Conservation (phyloP, 1,140 invertebrate species). For the Habropoda laboriosa region DNA sequence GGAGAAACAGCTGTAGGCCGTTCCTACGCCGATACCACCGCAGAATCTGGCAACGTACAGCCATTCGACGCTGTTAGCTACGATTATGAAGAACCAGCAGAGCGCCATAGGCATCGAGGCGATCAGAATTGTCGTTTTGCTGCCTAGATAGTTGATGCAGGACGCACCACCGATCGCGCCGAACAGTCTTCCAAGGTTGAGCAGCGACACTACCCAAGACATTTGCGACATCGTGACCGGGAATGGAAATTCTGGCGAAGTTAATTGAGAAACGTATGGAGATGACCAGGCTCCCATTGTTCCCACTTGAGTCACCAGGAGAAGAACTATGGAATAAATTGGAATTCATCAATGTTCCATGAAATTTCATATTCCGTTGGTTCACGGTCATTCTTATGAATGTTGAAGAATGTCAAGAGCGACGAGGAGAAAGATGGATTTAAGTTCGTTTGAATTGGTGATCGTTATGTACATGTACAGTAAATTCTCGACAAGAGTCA, state of each 20-base stretch:
- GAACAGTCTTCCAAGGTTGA: slow-evolving; percentile 81
- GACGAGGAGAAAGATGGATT: too few relatives aligned
- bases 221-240: slow-evolving; percentile 83
- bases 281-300: slow-evolving; percentile 81
- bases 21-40: slow-evolving; percentile 86
- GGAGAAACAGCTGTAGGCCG: slow-evolving; percentile 85
- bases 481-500: too few relatives aligned
- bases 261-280: slow-evolving; percentile 81
- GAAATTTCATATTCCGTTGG: not conserved
- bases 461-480: too few relatives aligned
- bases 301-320: slow-evolving; percentile 57
- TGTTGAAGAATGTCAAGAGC: too few relatives aligned
- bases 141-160: slow-evolving; percentile 83
- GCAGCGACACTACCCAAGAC: slow-evolving; percentile 85
- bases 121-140: slow-evolving; percentile 85
- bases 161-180: slow-evolving; percentile 76
- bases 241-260: slow-evolving; percentile 81
- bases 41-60: slow-evolving; percentile 83
- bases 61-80: slow-evolving; percentile 80
- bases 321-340: slow-evolving; percentile 51
- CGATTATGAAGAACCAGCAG: slow-evolving; percentile 85
- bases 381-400: not conserved
- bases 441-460: too few relatives aligned
- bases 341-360: not conserved
- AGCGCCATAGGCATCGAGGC: slow-evolving; percentile 84